Base-by-base conservation (phyloP, 1,140 invertebrate species). In the Zaprionus davidi region DNA sequence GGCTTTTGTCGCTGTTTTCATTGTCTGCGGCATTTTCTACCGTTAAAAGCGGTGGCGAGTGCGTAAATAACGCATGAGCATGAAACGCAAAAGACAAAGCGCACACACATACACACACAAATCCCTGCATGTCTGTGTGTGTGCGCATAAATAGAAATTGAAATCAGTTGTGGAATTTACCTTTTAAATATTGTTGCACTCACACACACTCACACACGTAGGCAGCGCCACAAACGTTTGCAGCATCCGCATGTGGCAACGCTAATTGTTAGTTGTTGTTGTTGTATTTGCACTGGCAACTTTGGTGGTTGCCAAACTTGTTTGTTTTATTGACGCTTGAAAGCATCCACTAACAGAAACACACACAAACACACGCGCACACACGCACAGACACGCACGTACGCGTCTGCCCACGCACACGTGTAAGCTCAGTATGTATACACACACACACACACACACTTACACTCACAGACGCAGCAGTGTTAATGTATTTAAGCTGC, bases 261-360 rank as follows among this genome's bases (percentile, higher is more conserved):
- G 71, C 53, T 74, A 74, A 74, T 74, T 74, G 71, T 71, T 59
- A 36, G 60, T 71, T 57, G 46, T 31, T 28, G 15, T 63, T 26
- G 12, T 22, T 79, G 60, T 46, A 63, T 60, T 62, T 67, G 57
- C 38, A 57, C 62, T 79, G 31, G 64, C 67, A 77, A 76, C 72
- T 77, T 73, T 71, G 51, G 63, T 74, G 73, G 68, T 41, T 67
- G 62, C 38, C 66, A 76, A 76, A 85, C 69, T 83, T 85, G 82
- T 81, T 85, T 83, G 83, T 75, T 81, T 84, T 85, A 84, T 84
- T 85, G 74, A 77, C 60, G 67, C 81, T 60, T 72, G 66, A 75
- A 51, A 71, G 67, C 75, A 57, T 51, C 60, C 65, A 69, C 74
- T 53, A 59, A 66, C 66, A 49, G 20, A 49, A 51, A 63, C 62